phyloP scores from a whole-genome alignment of 2,113 vertebrate species.

The Hippocampus comes region DNA sequence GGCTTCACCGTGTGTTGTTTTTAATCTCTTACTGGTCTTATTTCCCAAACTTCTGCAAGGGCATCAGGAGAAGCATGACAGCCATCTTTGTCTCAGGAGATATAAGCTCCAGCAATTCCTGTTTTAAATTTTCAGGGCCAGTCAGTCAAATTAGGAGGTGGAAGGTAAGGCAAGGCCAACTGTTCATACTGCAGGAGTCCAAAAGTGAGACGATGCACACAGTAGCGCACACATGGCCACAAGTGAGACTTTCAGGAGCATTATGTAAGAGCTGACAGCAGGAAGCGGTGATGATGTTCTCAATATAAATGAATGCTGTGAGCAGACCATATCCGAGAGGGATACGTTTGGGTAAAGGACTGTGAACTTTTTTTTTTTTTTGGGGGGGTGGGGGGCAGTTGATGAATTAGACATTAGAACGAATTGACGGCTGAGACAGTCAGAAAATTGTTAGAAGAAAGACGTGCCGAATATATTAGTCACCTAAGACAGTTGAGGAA shows the following conservation, averaged over 20 bases:
- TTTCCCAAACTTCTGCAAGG: not conserved
- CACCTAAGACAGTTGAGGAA: not conserved
- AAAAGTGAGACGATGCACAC: slow-evolving; percentile 18
- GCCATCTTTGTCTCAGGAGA: not conserved
- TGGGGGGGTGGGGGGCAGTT: not conserved
- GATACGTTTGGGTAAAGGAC: slow-evolving; percentile 15
- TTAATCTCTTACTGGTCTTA: not conserved
- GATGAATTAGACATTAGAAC: slow-evolving; percentile 25
- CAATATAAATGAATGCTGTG: slow-evolving; percentile 27
- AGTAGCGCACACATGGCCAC: slow-evolving; percentile 32
- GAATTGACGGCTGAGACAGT: slow-evolving; percentile 4
- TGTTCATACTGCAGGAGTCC: slow-evolving; percentile 30
- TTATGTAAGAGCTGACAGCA: slow-evolving; percentile 39
- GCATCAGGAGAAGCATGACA: slow-evolving; percentile 1
- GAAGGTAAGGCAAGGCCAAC: slow-evolving; percentile 7
- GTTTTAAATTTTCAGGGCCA: slow-evolving; percentile 1
- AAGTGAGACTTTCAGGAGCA: slow-evolving; percentile 28
- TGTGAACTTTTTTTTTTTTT: slow-evolving; percentile 32
- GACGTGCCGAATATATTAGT: not conserved
- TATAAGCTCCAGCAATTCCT: not conserved
- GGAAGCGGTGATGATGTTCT: slow-evolving; percentile 43
- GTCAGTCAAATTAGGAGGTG: slow-evolving; percentile 15
- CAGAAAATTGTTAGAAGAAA: not conserved
- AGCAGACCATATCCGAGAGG: slow-evolving; percentile 16
- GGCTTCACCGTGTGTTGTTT: not conserved